A percentile compares a stretch with the other conserved stretches of the same genome.
These are phyloP conservation scores for Sisor rabdophorus DNA, from an alignment of 2,113 vertebrate genomes.

Conservation along the genomic window DNA sequence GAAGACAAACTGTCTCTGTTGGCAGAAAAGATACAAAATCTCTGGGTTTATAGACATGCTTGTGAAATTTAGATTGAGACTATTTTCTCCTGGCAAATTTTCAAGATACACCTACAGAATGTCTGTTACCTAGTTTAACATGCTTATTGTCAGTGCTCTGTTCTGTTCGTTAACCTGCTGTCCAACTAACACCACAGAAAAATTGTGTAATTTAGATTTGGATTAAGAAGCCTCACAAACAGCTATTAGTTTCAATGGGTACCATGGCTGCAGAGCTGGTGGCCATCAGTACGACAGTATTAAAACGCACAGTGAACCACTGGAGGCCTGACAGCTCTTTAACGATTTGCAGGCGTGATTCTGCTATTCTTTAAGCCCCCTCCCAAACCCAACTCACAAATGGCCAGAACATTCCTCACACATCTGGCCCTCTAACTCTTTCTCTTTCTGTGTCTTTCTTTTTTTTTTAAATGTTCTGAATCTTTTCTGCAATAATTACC, in stretches of 20 bases:
- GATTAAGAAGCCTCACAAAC: conserved; percentile 4
- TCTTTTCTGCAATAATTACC: conserved; percentile 64
- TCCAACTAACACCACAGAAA: background rate
- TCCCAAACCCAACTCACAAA: conserved; percentile 49
- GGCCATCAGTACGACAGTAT: conserved; percentile 53
- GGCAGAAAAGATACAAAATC: background rate
- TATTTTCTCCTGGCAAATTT: background rate
- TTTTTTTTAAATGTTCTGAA: conserved; percentile 55
- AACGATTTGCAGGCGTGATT: conserved; percentile 71
- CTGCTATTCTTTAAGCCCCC: conserved; percentile 52
- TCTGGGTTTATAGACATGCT: background rate
- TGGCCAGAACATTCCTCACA: conserved; percentile 75
- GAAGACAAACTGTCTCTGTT: background rate
- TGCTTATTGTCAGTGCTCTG: background rate
- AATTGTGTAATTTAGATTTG: conserved; percentile 16
- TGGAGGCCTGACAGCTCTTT: conserved; percentile 67
- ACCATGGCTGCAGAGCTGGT: conserved; percentile 35
- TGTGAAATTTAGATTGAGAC: background rate
- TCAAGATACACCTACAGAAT: background rate
- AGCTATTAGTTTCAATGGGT: conserved; percentile 18
- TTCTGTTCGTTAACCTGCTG: background rate
- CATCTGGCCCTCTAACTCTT: conserved; percentile 69
- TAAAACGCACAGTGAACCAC: conserved; percentile 62
- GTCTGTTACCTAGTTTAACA: background rate
- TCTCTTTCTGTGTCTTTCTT: conserved; percentile 53